Conservation (phyloP, 2,113 vertebrate genomes). For the Stegastes partitus region DNA sequence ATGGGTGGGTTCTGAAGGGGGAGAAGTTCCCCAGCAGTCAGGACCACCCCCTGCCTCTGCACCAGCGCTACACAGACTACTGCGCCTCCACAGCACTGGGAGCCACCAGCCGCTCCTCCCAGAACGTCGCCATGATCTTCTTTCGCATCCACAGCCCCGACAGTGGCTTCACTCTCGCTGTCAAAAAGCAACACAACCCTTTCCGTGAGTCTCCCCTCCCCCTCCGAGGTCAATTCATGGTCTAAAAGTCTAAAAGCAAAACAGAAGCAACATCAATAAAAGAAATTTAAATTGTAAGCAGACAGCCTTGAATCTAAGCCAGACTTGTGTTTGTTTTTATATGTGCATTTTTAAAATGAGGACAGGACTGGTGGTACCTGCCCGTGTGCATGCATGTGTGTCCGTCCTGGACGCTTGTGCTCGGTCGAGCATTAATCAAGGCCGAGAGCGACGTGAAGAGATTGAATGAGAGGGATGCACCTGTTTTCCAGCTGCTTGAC, state of each 20-base stretch:
- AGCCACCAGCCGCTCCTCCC: constrained; percentile 88
- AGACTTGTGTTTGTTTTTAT: constrained; percentile 6
- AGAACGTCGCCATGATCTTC: constrained; percentile 97
- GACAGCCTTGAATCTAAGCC: constrained; percentile 8
- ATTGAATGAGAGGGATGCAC: constrained; percentile 70
- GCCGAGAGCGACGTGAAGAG: constrained; percentile 56
- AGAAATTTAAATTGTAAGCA: background rate
- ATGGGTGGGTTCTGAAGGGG: constrained; percentile 97
- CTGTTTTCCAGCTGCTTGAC: constrained; percentile 76
- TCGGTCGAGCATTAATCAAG: constrained; percentile 63
- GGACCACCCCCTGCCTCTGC: constrained; percentile 90
- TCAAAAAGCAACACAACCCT: constrained; percentile 89
- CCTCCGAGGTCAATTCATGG: background rate
- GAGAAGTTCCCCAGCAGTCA: constrained; percentile 94
- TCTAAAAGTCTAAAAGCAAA: background rate
- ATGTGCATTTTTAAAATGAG: constrained; percentile 8
- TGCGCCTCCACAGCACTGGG: constrained; percentile 84
- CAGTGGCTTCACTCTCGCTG: constrained; percentile 90
- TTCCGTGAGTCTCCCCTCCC: constrained; percentile 89
- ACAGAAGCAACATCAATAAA: background rate
- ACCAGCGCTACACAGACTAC: constrained; percentile 91
- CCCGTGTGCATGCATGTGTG: constrained; percentile 33
- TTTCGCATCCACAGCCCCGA: constrained; percentile 90
- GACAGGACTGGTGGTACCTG: background rate
- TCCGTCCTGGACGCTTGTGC: constrained; percentile 41